Evolutionary conservation across 1,140 invertebrate species (phyloP).

Genomic region (Zaprionus capensis): DNA sequence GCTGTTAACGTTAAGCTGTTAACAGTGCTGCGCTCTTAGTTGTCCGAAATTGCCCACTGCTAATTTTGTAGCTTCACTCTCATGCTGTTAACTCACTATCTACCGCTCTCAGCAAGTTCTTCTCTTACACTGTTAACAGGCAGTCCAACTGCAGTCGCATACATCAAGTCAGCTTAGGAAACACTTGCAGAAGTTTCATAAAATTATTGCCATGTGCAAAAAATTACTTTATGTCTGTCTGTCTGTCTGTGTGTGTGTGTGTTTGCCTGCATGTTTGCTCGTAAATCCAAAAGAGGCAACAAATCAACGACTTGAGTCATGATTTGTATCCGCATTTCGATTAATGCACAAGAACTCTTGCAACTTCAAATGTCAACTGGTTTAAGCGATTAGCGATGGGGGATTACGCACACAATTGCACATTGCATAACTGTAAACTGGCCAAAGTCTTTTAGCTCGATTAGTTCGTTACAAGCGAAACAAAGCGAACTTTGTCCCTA

Average conservation of each 20-base stretch:
- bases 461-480: neutral
- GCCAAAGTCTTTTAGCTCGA: neutral
- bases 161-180: conserved; percentile 37
- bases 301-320: conserved; percentile 37
- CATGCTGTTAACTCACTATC: conserved; percentile 2
- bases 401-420: neutral
- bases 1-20: neutral
- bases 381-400: neutral
- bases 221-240: neutral
- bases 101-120: neutral
- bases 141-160: conserved; percentile 6
- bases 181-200: conserved; percentile 8
- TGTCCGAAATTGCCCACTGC: neutral
- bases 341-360: conserved; percentile 30
- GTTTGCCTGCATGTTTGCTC: neutral
- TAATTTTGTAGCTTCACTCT: neutral
- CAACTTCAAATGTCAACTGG: neutral
- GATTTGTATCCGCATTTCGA: conserved; percentile 36
- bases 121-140: conserved; percentile 34
- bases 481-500: neutral
- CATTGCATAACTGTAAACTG: conserved; percentile 2
- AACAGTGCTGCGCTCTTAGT: conserved; percentile 23
- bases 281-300: conserved; percentile 27
- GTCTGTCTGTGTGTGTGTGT: neutral
- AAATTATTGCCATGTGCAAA: conserved; percentile 23